These are phyloP conservation scores for Turritopsis rubra DNA, from an alignment of 30 jellyfish, hydroid and myxozoan species.

Conservation along the genomic window DNA sequence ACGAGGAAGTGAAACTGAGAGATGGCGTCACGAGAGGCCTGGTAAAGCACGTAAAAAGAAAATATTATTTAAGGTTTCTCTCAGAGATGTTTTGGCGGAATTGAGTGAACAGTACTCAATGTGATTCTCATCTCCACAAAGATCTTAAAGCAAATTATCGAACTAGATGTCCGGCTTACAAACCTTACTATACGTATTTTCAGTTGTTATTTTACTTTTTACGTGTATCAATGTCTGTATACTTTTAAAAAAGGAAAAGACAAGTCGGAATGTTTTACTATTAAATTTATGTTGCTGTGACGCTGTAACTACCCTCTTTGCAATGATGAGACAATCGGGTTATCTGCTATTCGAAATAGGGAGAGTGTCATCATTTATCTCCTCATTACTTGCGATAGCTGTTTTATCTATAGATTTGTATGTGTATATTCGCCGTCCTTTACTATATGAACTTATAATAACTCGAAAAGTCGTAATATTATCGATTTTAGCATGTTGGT, in stretches of 20 bases:
- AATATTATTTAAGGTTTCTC: no score
- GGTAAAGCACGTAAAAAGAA: no score
- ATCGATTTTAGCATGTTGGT: neutral
- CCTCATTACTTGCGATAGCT: neutral
- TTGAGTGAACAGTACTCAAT: no score
- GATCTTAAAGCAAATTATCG: no score
- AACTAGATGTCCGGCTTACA: neutral
- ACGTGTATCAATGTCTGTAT: neutral
- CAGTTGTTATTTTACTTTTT: neutral
- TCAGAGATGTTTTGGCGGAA: no score
- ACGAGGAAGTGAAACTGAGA: no score
- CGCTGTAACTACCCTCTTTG: neutral
- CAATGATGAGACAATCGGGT: neutral
- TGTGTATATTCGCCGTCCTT: neutral
- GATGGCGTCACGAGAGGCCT: no score
- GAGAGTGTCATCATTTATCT: neutral
- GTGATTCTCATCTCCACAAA: no score
- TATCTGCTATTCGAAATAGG: neutral
- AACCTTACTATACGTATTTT: neutral
- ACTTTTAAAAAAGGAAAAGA: neutral
- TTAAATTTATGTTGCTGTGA: neutral
- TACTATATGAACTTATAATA: neutral
- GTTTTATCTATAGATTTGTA: neutral
- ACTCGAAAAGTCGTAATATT: neutral
- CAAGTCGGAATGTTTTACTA: neutral